Evolutionary conservation across 2,888 invertebrate species (phyloP).

Genomic region (Periphyllus acericola): DNA sequence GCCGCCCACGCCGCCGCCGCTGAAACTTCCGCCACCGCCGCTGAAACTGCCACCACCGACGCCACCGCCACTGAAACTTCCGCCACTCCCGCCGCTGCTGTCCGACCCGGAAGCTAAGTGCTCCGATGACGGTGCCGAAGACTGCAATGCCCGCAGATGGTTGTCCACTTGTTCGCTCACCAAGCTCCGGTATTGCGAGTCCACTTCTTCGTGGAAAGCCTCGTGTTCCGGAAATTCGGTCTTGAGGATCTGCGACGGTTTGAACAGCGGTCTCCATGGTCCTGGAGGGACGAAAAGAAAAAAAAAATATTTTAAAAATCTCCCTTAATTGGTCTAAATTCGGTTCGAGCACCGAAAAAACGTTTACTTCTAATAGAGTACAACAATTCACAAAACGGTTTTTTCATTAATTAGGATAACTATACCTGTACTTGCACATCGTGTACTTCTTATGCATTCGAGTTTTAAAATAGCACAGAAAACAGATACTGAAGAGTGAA

Average conservation of each 20-base stretch:
- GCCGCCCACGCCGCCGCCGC: background rate
- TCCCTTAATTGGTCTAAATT: no score
- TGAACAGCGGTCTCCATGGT: constrained; percentile 64
- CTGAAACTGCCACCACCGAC: background rate
- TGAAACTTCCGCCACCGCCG: background rate
- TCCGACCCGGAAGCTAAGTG: constrained; percentile 18
- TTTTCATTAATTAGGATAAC: no score
- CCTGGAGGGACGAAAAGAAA: constrained; percentile 65
- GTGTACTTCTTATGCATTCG: no score
- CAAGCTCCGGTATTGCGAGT: background rate
- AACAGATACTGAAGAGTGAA: no score
- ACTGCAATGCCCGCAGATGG: constrained; percentile 3
- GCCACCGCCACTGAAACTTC: background rate
- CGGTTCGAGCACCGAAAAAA: no score
- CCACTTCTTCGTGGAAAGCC: constrained; percentile 47
- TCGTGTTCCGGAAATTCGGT: constrained; percentile 64
- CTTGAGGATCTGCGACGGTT: constrained; percentile 64
- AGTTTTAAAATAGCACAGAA: no score
- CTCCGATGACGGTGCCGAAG: background rate
- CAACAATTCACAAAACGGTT: no score
- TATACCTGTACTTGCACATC: no score
- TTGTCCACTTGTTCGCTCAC: constrained; percentile 12
- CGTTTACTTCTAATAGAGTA: no score
- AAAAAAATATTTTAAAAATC: background rate
- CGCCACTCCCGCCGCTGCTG: background rate